Evolutionary conservation across 1,140 invertebrate species (phyloP).

Genomic region (Drosophila nigromelanica): DNA sequence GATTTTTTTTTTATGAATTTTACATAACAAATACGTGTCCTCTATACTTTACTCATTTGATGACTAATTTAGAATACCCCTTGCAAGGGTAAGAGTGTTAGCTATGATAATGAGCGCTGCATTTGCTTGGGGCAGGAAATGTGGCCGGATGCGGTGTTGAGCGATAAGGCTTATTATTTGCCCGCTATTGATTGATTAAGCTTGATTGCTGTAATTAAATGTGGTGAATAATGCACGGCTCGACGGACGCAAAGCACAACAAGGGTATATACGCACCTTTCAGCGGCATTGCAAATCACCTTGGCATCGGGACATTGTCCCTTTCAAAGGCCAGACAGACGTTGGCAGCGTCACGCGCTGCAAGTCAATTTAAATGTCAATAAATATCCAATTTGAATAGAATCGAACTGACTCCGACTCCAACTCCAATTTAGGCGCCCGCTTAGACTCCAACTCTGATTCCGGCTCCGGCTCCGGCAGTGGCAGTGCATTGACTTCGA

Average conservation of each 20-base stretch:
- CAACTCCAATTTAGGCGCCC: not conserved
- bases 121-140: constrained; percentile 1
- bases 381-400: constrained; percentile 39
- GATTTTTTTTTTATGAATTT: no score
- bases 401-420: not conserved
- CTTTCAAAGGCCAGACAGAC: not conserved
- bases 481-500: constrained; percentile 60
- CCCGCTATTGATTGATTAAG: constrained; percentile 32
- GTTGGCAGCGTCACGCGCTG: not conserved
- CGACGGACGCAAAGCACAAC: not conserved
- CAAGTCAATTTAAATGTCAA: constrained; percentile 63
- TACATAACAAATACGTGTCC: no score
- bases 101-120: constrained; percentile 2
- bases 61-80: no score
- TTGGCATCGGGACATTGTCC: not conserved
- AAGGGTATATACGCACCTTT: constrained; percentile 4
- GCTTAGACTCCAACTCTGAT: not conserved
- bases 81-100: not conserved
- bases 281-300: not conserved
- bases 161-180: constrained; percentile 29
- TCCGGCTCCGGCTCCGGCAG: not conserved
- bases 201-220: constrained; percentile 40
- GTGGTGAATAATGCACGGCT: constrained; percentile 9
- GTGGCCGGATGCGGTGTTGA: constrained; percentile 1
- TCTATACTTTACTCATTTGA: no score